Conservation (phyloP, 1,140 invertebrate genomes). For the Pseudobourletiella spinata region DNA sequence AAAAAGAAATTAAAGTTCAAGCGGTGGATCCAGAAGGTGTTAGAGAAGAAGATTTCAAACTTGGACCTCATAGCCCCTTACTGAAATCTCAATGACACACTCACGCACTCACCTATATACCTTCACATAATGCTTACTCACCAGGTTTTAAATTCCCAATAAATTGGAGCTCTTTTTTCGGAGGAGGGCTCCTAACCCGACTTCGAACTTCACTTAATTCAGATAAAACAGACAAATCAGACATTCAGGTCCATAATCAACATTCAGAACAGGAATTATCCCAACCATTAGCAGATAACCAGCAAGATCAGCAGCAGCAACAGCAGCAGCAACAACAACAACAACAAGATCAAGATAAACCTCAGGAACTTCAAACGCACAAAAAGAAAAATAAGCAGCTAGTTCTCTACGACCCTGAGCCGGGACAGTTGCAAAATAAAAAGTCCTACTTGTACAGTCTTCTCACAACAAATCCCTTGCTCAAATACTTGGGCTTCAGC, state of each 20-base stretch:
- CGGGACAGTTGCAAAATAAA: too few relatives aligned
- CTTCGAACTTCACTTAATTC: not conserved
- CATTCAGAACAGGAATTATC: not conserved
- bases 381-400: too few relatives aligned
- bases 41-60: conserved; percentile 32
- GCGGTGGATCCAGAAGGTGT: conserved; percentile 31
- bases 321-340: not conserved
- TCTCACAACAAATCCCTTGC: not conserved
- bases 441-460: too few relatives aligned
- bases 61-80: conserved; percentile 48
- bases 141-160: not conserved
- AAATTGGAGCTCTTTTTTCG: not conserved
- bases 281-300: not conserved
- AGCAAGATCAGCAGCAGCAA: not conserved
- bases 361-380: not conserved
- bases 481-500: too few relatives aligned
- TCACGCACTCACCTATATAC: not conserved
- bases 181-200: not conserved
- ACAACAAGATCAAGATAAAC: not conserved
- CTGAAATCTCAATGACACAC: not conserved
- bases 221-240: not conserved
- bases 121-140: not conserved
- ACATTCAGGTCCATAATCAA: not conserved
- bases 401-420: too few relatives aligned
- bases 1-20: conserved; percentile 36